Percentiles rank a stretch among this genome's conserved stretches.
Evolutionary conservation across 2,797 vertebrate genomes (phyloP).

Genomic region (Acipenser transmontanus): DNA sequence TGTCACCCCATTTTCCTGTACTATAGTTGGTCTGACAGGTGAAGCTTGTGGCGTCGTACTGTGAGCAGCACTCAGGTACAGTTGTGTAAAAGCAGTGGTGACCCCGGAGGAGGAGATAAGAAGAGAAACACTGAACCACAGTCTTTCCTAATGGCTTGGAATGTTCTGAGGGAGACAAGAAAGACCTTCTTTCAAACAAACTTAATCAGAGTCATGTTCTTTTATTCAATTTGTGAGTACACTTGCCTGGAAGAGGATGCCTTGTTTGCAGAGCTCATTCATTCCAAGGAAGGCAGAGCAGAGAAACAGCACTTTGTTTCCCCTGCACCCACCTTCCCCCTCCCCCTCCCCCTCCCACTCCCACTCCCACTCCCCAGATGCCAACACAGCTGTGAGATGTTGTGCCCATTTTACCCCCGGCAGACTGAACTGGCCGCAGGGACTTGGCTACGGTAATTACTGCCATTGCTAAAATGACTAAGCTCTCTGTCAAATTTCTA

Average conservation of each 20-base stretch:
- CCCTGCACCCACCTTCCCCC: constrained; percentile 8
- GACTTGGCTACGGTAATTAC: neutral
- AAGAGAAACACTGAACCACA: constrained; percentile 48
- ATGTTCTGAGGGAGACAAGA: constrained; percentile 52
- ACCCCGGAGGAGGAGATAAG: constrained; percentile 45
- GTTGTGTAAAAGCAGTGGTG: constrained; percentile 20
- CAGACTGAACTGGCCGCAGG: neutral
- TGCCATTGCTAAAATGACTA: neutral
- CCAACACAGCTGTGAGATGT: neutral
- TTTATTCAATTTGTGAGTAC: constrained; percentile 56
- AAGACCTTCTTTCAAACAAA: constrained; percentile 47
- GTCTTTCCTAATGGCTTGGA: constrained; percentile 60
- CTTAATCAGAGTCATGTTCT: constrained; percentile 68
- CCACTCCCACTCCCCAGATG: neutral
- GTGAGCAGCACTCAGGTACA: too few relatives aligned
- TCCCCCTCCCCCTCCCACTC: neutral
- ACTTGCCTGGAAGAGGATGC: constrained; percentile 38
- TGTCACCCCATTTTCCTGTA: too few relatives aligned
- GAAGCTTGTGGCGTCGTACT: neutral
- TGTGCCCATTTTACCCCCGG: neutral
- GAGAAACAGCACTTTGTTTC: constrained; percentile 37
- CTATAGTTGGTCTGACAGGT: neutral
- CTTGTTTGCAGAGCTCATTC: constrained; percentile 40
- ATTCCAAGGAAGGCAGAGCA: constrained; percentile 36
- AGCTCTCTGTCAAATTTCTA: neutral